Evolutionary conservation across 2,888 invertebrate species (phyloP).

Genomic region (Candidula unifasciata): DNA sequence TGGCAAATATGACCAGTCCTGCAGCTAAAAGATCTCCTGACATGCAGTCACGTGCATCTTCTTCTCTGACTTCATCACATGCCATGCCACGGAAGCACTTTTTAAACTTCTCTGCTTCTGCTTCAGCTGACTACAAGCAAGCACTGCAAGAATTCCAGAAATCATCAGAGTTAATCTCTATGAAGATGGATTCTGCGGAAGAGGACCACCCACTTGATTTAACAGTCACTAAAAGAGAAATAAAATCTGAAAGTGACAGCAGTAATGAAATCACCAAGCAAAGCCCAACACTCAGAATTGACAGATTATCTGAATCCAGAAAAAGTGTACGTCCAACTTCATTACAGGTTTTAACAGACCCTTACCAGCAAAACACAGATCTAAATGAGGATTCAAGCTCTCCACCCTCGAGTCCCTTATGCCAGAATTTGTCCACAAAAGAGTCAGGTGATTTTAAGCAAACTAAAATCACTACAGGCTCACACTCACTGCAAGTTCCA

Average conservation of each 20-base stretch:
- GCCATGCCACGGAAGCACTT: constrained; percentile 22
- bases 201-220: constrained; percentile 51
- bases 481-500: background rate
- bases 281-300: constrained; percentile 30
- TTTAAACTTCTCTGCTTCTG: background rate
- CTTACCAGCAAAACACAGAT: background rate
- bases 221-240: constrained; percentile 38
- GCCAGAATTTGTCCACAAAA: background rate
- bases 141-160: constrained; percentile 24
- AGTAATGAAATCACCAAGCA: background rate
- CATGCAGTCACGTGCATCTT: background rate
- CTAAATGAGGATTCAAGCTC: constrained; percentile 17
- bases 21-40: constrained; percentile 24
- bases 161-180: constrained; percentile 1
- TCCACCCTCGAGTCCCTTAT: background rate
- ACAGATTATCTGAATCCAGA: constrained; percentile 35
- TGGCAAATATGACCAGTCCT: constrained; percentile 27
- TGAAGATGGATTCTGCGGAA: background rate
- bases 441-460: constrained; percentile 2
- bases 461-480: background rate
- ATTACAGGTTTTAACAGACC: background rate
- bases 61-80: constrained; percentile 24
- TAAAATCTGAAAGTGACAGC: constrained; percentile 35
- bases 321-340: background rate
- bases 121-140: background rate